phyloP scores from a whole-genome alignment of 2,888 invertebrate species.

The Choristoneura rosaceana region DNA sequence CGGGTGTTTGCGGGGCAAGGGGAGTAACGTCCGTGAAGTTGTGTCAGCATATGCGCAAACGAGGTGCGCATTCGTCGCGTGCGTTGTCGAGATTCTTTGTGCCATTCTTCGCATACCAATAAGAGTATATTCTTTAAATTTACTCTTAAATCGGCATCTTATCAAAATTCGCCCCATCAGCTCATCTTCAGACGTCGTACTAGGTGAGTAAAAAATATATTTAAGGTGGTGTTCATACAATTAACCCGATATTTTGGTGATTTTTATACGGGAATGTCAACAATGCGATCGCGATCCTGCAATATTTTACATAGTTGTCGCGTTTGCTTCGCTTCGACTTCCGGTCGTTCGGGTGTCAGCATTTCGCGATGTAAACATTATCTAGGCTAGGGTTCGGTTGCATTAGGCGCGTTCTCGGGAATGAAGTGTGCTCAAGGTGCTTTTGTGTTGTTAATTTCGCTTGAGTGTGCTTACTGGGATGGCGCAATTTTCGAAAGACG shows the following conservation, averaged over 20 bases:
- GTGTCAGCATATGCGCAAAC: constrained; percentile 92
- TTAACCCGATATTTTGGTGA: constrained; percentile 85
- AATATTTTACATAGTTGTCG: constrained; percentile 92
- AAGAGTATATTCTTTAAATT: constrained; percentile 90
- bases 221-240: constrained; percentile 87
- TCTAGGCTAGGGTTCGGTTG: constrained; percentile 78
- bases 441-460: constrained; percentile 84
- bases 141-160: constrained; percentile 87
- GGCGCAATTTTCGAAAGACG: constrained; percentile 87
- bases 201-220: constrained; percentile 89
- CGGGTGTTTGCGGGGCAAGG: constrained; percentile 81
- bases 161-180: constrained; percentile 88
- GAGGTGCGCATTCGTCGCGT: constrained; percentile 93
- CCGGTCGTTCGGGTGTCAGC: constrained; percentile 84
- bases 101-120: constrained; percentile 98
- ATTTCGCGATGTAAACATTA: constrained; percentile 85
- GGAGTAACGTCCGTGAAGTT: constrained; percentile 86
- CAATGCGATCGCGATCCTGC: constrained; percentile 91
- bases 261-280: constrained; percentile 89
- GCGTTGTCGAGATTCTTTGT: constrained; percentile 99
- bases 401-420: constrained; percentile 77
- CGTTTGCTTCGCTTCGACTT: constrained; percentile 88
- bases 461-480: constrained; percentile 84
- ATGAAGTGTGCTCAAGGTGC: constrained; percentile 84
- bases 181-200: constrained; percentile 87